Base-by-base conservation (phyloP, 1,140 invertebrate genomes). In the Philotrypesis tridentata region DNA sequence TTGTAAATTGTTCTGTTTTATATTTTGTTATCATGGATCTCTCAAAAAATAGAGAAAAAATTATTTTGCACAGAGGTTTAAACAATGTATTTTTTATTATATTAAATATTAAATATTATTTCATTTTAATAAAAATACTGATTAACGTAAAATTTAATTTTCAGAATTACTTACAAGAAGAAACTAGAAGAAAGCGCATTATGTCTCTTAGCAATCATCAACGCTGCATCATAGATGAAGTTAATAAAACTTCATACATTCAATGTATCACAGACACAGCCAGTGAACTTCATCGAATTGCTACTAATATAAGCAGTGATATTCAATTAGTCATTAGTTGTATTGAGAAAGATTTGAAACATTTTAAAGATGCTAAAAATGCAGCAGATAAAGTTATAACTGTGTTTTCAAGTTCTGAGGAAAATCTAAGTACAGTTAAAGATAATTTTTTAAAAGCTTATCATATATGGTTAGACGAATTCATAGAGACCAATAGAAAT, bases 291-390 rank as follows among this genome's bases (percentile, higher is more conserved):
- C 37, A 27, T 63, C 12, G 23, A 12, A 61, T 71, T 4, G 37
- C 23, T 37, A 70, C 31, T 60, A 27, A 63, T 27, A 65, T 73
- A 21, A 73, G 0, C 27, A 23, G 6, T 29, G 70, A 73, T 43
- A 71, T 80, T 0, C 31, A 65, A 9, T n/a, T 29, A 17, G 23
- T 63, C 6, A 73, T 80, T 12, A 29, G 63, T 3, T 33, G 25
- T 40, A 48, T 31, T 37, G 40, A 67, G n/a, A 80, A 74, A 23
- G 29, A 72, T 31, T 14, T 80, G 25, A 72, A 27, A 8, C 29
- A n/a, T 21, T 23, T 80, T 7, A 63, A n/a, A 2, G 78, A 80
- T 80, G 33, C 33, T 17, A 21, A 65, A 80, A 33, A 14, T 2
- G 43, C 23, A 29, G 11, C 40, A 63, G 17, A 72, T 12, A 61